Evolutionary conservation across 1,140 invertebrate species (phyloP), one percentile per base, ranked within the genome.

Genomic region (Coboldia fuscipes): DNA sequence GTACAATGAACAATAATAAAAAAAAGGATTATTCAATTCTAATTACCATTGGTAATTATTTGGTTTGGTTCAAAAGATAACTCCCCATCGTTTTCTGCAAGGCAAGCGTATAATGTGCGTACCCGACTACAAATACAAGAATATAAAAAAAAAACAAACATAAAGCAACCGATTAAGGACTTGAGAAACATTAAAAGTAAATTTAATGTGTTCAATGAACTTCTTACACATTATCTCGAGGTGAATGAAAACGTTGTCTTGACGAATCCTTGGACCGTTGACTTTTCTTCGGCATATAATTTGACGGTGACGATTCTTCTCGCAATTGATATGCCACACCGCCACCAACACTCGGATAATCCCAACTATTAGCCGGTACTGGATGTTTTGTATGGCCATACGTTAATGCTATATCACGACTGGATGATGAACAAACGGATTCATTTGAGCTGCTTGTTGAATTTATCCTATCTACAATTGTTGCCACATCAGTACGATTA

Each of bases 51-150:
- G 37, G 79, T 84, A 44, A 97, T 92, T 42, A 97, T 89, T 68
- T 93, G 82, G 68, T 96, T 96, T 40, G 90, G 88, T 65, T 94
- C 88, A 67, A 97, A 97, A 24, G 89, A 94, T 39, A 97, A 61
- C 63, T 97, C 92, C 37, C 88, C 82, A 51, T 90, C 83, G 61
- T 88, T 89, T 61, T 94, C 92, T 34, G 88, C 92, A 41, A 90
- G 66, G 60, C 92, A 97, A 30, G 84, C 78, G 60, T 94, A 97
- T 22, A 97, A 58, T 30, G 92, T 96, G 47, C 89, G 66, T 21
- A 94, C 90, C 55, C 78, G 62, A 46, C 72, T 76, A 44, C 12
- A 50, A 51, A 48, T 34, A 37, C 30, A 39, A 35, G 10, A 29
- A 38, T 35, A 19, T 28, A 21, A 23, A 15, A 17, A 31, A 27